Conservation (phyloP, 2,797 vertebrate species). For the Phrynocephalus guinanensis region DNA sequence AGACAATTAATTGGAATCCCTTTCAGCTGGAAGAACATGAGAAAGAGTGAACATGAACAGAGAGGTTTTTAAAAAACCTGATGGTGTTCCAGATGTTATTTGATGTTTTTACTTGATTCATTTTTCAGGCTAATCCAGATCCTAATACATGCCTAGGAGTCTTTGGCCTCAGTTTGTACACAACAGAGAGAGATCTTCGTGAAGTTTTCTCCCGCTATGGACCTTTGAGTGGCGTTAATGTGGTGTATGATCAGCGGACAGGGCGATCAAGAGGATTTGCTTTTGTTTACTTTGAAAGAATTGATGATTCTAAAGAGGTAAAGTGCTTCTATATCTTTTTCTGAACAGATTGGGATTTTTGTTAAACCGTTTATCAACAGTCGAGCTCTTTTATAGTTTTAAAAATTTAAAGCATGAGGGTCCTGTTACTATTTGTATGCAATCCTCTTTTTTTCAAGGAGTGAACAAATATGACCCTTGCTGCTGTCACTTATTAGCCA, state of each 20-base stretch:
- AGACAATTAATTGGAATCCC: no score
- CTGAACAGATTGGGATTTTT: background rate
- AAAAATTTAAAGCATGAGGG: background rate
- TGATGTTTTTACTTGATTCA: slow-evolving; percentile 36
- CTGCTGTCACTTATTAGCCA: no score
- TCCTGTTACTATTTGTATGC: background rate
- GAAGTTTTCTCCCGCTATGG: slow-evolving; percentile 94
- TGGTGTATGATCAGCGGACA: slow-evolving; percentile 94
- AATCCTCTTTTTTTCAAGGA: background rate
- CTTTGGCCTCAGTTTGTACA: slow-evolving; percentile 94
- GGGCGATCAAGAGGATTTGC: slow-evolving; percentile 93
- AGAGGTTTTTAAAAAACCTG: background rate
- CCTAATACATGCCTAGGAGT: slow-evolving; percentile 93
- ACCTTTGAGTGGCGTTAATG: slow-evolving; percentile 90
- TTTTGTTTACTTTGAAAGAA: slow-evolving; percentile 93
- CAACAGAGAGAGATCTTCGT: slow-evolving; percentile 91
- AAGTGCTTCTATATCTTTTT: slow-evolving; percentile 23
- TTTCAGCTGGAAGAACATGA: no score
- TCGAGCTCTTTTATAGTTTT: background rate
- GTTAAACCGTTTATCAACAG: background rate
- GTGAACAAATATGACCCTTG: no score
- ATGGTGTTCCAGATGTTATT: background rate
- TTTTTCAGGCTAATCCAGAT: slow-evolving; percentile 90
- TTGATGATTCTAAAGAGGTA: slow-evolving; percentile 95
- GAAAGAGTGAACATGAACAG: no score